phyloP scores from a whole-genome alignment of 2,113 vertebrate species.

The Gallinago media region DNA sequence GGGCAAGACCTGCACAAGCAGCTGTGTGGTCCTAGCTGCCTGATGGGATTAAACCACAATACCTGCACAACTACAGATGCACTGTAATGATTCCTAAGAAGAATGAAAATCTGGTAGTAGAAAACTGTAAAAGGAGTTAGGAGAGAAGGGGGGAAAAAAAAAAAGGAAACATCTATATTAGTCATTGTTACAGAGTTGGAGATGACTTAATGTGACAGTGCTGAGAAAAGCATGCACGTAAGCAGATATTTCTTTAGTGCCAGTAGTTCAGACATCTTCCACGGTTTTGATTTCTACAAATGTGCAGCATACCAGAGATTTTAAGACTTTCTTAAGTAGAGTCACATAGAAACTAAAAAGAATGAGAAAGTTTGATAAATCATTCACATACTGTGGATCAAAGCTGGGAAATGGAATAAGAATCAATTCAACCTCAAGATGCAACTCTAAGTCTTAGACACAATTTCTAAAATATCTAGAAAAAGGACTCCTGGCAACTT shows the following conservation, averaged over 20 bases:
- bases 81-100: background rate
- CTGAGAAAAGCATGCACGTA: background rate
- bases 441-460: background rate
- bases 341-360: background rate
- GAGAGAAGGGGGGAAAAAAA: accelerated
- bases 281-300: background rate
- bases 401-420: background rate
- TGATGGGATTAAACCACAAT: background rate
- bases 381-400: background rate
- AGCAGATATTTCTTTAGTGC: background rate
- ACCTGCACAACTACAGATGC: background rate
- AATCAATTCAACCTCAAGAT: background rate
- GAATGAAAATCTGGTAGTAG: background rate
- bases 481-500: background rate
- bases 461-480: background rate
- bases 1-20: background rate
- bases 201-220: background rate
- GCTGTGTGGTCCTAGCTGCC: background rate
- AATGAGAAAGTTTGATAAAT: background rate
- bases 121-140: background rate
- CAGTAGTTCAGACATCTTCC: background rate
- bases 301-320: background rate
- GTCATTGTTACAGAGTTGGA: background rate
- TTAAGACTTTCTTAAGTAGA: background rate
- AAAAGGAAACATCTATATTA: background rate